Base-by-base conservation (phyloP, 2,113 vertebrate species). In the Daboia siamensis region DNA sequence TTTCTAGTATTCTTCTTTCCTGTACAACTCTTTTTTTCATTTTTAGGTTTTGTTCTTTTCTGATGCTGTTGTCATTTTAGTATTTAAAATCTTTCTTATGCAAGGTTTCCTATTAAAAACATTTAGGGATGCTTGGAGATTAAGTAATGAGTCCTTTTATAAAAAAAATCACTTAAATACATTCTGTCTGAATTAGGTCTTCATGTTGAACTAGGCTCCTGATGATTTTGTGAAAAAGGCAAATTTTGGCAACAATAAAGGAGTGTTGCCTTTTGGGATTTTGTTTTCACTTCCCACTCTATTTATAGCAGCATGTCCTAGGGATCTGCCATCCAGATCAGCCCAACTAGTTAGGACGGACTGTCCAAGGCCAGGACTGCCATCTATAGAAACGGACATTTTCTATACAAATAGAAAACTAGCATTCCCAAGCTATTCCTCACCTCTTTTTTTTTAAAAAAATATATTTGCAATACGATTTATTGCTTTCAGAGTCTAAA, bases 1-100 rank as follows among this genome's bases (percentile, higher is more conserved):
- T 97, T 11, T 97, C 97, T 97, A 51, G 98, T 94, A 96, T 48
- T 96, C 55, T 6, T 48, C 95, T 96, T 90, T 0, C 11, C 93
- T 96, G 93, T 29, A 56, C 15, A 91, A 91, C 92, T 97, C 96
- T 92, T 93, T 93, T 92, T 48, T 94, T 91, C 95, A 29, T 94
- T 94, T 64, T 24, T 69, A 21, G 87, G 33, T 93, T 96, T 94
- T 96, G 48, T 94, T 94, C 55, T 93, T 94, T 21, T 1, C 61
- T 95, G 90, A 57, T 74, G 21, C 21, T 86, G 93, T 94, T 95
- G 56, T 90, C 57, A 86, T 21, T 91, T 91, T 94, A 95, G 92
- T 89, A 94, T 97, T 96, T 51, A 92, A 87, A 80, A 94, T 90
- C 2, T 86, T 94, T 91, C 92, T 89, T 29, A 90, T 93, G 20